phyloP scores from a whole-genome alignment of 2,797 vertebrate species.

The Anomalospiza imberbis region DNA sequence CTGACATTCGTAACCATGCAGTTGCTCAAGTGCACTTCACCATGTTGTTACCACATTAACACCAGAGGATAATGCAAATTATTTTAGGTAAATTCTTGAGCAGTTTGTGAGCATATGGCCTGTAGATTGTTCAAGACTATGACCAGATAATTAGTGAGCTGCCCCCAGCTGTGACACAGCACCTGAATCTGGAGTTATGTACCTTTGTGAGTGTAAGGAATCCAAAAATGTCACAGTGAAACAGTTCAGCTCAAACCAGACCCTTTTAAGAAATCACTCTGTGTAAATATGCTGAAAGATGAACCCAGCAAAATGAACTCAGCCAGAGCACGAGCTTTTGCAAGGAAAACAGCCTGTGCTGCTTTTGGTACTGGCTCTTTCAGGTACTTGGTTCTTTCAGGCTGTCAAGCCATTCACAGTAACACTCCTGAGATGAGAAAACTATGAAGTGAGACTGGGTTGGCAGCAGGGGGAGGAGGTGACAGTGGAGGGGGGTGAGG shows the following conservation, averaged over 20 bases:
- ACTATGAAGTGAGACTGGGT: background rate
- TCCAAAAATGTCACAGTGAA: background rate
- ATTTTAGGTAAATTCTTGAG: background rate
- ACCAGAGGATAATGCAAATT: background rate
- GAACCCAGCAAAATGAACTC: background rate
- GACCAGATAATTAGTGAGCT: background rate
- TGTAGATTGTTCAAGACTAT: background rate
- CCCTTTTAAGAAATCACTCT: background rate
- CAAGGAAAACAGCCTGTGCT: background rate
- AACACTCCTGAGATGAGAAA: slow-evolving; percentile 16
- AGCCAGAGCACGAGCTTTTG: background rate
- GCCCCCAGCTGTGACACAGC: background rate
- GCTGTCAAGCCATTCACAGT: background rate
- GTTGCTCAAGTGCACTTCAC: background rate
- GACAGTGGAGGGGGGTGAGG: background rate
- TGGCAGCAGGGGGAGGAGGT: background rate
- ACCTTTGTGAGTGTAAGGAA: background rate
- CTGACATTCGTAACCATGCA: background rate
- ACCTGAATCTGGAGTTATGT: background rate
- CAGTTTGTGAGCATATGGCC: background rate
- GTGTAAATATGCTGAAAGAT: background rate
- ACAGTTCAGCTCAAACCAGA: background rate
- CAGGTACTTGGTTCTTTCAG: background rate
- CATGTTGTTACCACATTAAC: background rate
- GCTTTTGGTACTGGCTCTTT: background rate